Evolutionary conservation across 2,888 invertebrate genomes (phyloP).

Genomic region (Tenthredo livida): DNA sequence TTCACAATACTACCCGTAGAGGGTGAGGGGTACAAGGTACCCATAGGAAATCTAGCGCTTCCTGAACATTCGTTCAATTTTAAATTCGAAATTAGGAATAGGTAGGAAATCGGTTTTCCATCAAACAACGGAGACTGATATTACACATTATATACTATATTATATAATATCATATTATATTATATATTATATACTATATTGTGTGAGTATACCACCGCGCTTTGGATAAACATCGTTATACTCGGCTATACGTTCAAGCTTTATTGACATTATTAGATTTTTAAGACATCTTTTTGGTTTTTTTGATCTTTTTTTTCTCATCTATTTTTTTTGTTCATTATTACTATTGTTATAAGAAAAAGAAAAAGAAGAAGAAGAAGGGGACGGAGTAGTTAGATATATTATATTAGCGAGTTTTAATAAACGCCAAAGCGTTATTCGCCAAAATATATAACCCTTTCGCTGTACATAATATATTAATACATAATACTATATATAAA

Average conservation of each 20-base stretch:
- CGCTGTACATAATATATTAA: too few species aligned
- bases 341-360: not conserved
- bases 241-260: slow-evolving; percentile 57
- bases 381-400: too few species aligned
- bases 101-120: slow-evolving; percentile 17
- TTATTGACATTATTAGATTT: slow-evolving; percentile 68
- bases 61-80: slow-evolving; percentile 80
- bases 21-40: slow-evolving; percentile 79
- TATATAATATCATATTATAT: not conserved
- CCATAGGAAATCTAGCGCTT: slow-evolving; percentile 81
- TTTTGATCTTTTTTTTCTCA: too few species aligned
- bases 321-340: not conserved
- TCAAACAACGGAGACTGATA: slow-evolving; percentile 14
- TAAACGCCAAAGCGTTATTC: not conserved
- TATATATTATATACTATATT: not conserved
- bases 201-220: not conserved
- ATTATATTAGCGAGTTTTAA: not conserved
- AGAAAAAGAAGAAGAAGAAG: not conserved
- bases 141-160: not conserved
- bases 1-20: slow-evolving; percentile 79
- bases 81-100: slow-evolving; percentile 76
- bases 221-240: not conserved
- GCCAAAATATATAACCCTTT: not conserved
- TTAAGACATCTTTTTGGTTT: slow-evolving; percentile 58
- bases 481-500: too few species aligned